These are phyloP conservation scores for Xerus inauris DNA, from an alignment of 2,113 vertebrate genomes.

Conservation along the genomic window DNA sequence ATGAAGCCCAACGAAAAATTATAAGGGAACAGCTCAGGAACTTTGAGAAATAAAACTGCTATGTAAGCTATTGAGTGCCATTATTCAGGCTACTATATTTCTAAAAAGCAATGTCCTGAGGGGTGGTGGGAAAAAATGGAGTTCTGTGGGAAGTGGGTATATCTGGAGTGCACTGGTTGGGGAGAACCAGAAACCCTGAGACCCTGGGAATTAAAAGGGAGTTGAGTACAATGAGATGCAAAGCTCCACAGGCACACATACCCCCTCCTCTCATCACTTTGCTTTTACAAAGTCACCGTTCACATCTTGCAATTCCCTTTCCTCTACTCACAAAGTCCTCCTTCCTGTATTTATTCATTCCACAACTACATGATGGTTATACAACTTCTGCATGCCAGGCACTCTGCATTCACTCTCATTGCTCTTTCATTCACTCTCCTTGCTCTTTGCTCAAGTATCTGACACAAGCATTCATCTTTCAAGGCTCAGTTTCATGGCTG, in stretches of 20 bases:
- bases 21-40: not conserved
- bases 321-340: not conserved
- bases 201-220: not conserved
- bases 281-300: not conserved
- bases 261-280: not conserved
- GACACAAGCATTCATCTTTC: not conserved
- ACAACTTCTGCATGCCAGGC: not conserved
- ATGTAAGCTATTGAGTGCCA: not conserved
- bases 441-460: not conserved
- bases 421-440: no score
- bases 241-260: not conserved
- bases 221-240: not conserved
- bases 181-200: not conserved
- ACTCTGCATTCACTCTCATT: no score
- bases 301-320: not conserved
- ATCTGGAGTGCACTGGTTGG: not conserved
- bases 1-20: not conserved
- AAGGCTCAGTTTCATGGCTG: not conserved
- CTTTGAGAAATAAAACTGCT: constrained; percentile 36
- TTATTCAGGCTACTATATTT: not conserved
- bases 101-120: not conserved
- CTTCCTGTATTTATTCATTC: not conserved
- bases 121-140: not conserved
- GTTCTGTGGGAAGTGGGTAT: not conserved
- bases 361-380: not conserved